Evolutionary conservation across 2,888 invertebrate species (phyloP).

Genomic region (Diadegma fenestrale): DNA sequence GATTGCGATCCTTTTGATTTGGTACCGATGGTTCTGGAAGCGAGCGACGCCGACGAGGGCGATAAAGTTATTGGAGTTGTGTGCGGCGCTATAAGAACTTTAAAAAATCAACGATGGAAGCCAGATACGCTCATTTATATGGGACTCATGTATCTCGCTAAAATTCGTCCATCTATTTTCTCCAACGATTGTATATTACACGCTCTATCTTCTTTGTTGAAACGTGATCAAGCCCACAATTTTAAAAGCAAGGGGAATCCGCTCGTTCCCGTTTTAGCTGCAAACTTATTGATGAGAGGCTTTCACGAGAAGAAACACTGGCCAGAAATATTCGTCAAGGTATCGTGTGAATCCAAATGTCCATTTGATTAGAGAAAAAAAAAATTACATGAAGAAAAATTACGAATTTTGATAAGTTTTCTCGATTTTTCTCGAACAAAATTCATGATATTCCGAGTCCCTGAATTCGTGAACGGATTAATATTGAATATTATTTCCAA

Average conservation of each 20-base stretch:
- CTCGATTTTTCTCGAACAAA: no score
- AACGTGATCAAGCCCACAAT: slow-evolving; percentile 89
- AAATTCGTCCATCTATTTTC: slow-evolving; percentile 92
- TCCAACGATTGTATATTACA: slow-evolving; percentile 91
- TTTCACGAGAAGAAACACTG: slow-evolving; percentile 93
- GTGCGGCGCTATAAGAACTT: slow-evolving; percentile 94
- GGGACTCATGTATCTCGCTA: slow-evolving; percentile 92
- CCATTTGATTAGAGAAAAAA: no score
- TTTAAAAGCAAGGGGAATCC: slow-evolving; percentile 93
- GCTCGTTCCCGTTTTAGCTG: slow-evolving; percentile 92
- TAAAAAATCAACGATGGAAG: slow-evolving; percentile 92
- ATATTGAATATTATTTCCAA: no score
- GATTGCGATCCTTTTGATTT: slow-evolving; percentile 94
- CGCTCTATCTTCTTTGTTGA: slow-evolving; percentile 92
- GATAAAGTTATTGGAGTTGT: slow-evolving; percentile 92
- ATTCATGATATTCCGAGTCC: no score
- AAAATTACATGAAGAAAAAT: no score
- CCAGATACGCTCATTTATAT: slow-evolving; percentile 92
- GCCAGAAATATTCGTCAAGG: slow-evolving; percentile 97
- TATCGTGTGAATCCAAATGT: slow-evolving; percentile 79
- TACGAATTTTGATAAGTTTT: no score
- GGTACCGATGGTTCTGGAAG: slow-evolving; percentile 90
- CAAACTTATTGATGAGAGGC: slow-evolving; percentile 93
- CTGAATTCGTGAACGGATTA: no score
- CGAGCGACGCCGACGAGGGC: slow-evolving; percentile 92